Base-by-base conservation (phyloP, 1,140 invertebrate species). In the Ooceraea biroi region DNA sequence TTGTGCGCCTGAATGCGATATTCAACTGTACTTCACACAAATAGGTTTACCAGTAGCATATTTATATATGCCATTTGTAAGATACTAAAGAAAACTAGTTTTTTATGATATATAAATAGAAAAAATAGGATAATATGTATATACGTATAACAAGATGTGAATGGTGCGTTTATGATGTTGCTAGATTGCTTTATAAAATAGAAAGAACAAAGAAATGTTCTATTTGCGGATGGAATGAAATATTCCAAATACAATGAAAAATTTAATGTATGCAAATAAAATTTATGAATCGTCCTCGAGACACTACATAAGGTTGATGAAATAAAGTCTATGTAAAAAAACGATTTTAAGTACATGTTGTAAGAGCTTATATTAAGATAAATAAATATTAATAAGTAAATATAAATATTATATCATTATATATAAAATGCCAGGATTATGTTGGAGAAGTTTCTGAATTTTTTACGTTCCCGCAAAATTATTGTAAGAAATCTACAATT, bases 1-100 rank as follows among this genome's bases (percentile, higher is more conserved):
- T 63, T 63, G 10, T 60, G 14, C 27, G 52, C 17, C 41, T 0
- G 27, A 36, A 46, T 71, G n/a, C 5, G 44, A 68, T 80, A 80
- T 3, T n/a, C 36, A 46, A 17, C 2, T 19, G 41, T 71, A 80
- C 65, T 71, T 80, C 65, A 71, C 22, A 58, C 14, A 30, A 44
- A 69, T 69, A 71, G 22, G 14, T 50, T 66, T 50, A 52, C 19
- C 1, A 22, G 3, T 69, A 73, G 2, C n/a, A 73, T 58, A 80
- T 69, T 57, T 80, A 25, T 78, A 77, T 25, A 68, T 30, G 65
- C 50, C n/a, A 0, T 69, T 57, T 80, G 65, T 80, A 71, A 80
- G 50, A 80, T 80, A 78, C 22, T 27, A 30, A 14, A 55, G 10
- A 57, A 2, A 80, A 30, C n/a, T 68, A 50, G 14, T 50, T 68